Conservation (phyloP, 2,113 vertebrate genomes). For the Malurus cyaneus region DNA sequence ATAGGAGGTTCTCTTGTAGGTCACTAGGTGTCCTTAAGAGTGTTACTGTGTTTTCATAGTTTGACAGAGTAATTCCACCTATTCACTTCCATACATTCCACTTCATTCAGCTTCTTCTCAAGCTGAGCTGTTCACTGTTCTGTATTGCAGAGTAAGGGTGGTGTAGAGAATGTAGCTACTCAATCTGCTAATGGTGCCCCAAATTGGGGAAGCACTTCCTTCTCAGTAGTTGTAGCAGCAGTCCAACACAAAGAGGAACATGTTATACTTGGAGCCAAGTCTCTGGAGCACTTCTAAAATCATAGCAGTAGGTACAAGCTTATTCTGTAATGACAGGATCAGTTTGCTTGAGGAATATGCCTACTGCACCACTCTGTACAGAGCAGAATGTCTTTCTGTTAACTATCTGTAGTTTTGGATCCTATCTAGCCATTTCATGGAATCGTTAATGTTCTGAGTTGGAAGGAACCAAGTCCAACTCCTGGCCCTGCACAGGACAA, state of each 20-base stretch:
- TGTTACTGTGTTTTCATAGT: not conserved
- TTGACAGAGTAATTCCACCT: not conserved
- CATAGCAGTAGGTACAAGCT: not conserved
- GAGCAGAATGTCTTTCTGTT: not conserved
- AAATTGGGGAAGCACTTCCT: not conserved
- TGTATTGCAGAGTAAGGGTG: rapidly evolving
- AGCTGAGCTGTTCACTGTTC: not conserved
- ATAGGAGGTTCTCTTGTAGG: not conserved
- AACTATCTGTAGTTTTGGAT: not conserved
- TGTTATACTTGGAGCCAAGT: rapidly evolving
- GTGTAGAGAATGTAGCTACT: not conserved
- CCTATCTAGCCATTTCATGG: not conserved
- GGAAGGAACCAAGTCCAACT: not conserved
- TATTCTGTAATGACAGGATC: not conserved
- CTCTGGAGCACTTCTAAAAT: not conserved
- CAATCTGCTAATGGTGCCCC: not conserved
- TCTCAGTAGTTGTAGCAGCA: not conserved
- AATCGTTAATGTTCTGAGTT: not conserved
- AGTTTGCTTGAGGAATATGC: not conserved
- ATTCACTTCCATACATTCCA: rapidly evolving
- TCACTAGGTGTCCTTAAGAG: not conserved
- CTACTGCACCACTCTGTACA: not conserved
- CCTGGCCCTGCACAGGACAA: not conserved
- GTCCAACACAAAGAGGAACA: not conserved
- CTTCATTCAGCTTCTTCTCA: not conserved